Conservation (phyloP, 2,113 vertebrate genomes). For the Myotis yumanensis region DNA sequence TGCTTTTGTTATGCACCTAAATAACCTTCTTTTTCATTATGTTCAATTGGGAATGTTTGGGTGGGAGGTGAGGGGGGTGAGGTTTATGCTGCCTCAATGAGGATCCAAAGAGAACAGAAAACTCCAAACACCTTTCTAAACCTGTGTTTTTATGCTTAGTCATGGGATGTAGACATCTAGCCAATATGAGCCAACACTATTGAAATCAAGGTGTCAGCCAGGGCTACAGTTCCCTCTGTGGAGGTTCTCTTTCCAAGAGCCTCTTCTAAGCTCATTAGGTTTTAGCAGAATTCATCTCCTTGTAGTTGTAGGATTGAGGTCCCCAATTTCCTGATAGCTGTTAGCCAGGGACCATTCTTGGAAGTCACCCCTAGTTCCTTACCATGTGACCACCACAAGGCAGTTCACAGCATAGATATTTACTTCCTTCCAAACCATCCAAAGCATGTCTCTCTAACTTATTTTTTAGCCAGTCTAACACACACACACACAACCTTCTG, state of each 20-base stretch:
- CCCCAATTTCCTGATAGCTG: not conserved
- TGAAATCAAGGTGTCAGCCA: not conserved
- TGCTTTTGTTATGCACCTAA: not conserved
- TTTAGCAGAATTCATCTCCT: not conserved
- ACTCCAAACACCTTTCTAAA: not conserved
- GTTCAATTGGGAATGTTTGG: not conserved
- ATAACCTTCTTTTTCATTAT: not conserved
- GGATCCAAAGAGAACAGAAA: conserved; percentile 4
- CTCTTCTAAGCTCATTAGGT: not conserved
- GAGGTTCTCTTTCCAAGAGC: not conserved
- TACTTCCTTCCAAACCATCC: not conserved
- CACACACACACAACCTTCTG: not conserved
- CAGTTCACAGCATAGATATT: not conserved
- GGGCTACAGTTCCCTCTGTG: not conserved
- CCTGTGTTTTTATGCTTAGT: not conserved
- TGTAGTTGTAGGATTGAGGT: not conserved
- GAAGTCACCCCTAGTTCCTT: not conserved
- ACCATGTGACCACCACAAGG: rapidly evolving
- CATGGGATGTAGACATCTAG: not conserved
- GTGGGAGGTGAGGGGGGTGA: not conserved
- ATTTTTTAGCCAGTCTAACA: not conserved
- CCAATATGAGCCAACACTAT: not conserved
- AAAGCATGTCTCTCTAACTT: not conserved
- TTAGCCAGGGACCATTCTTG: not conserved
- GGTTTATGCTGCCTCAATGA: not conserved